phyloP scores from a whole-genome alignment of 2,113 vertebrate genomes.

The Progne subis region DNA sequence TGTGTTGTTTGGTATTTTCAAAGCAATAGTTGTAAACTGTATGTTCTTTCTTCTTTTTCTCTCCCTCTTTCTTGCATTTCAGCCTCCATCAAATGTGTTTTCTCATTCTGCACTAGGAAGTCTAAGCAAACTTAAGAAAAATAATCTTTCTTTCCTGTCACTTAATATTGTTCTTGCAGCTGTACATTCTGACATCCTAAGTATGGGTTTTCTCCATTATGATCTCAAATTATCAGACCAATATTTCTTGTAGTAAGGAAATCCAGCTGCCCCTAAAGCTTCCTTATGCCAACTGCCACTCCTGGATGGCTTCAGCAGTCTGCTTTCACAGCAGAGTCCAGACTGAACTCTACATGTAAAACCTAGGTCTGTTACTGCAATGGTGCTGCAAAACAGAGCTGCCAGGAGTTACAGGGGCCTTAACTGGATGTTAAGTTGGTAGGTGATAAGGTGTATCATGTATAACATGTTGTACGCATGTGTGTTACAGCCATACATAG shows the following conservation, averaged over 20 bases:
- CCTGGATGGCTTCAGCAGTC: conserved; percentile 3
- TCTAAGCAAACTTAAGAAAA: background rate
- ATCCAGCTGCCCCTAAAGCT: background rate
- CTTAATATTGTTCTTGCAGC: background rate
- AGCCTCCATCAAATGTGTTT: background rate
- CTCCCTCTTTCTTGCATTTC: background rate
- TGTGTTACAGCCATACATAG: background rate
- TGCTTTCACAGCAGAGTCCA: background rate
- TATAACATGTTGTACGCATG: background rate
- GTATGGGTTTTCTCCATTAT: background rate
- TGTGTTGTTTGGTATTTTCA: background rate
- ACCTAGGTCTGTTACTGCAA: background rate
- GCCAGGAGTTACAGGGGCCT: background rate
- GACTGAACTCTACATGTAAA: background rate
- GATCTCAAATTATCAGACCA: background rate
- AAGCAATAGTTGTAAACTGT: background rate
- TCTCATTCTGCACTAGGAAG: background rate
- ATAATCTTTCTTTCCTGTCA: background rate
- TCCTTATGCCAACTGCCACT: background rate
- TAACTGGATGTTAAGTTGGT: background rate
- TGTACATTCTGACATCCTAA: background rate
- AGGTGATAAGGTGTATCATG: accelerated
- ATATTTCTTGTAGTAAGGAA: background rate
- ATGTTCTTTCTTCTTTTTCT: background rate
- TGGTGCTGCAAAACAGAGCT: background rate